A percentile compares a stretch with the other conserved stretches of the same genome.
Evolutionary conservation across 2,888 invertebrate genomes (phyloP).

Genomic region (Caenorhabditis drosophilae): DNA sequence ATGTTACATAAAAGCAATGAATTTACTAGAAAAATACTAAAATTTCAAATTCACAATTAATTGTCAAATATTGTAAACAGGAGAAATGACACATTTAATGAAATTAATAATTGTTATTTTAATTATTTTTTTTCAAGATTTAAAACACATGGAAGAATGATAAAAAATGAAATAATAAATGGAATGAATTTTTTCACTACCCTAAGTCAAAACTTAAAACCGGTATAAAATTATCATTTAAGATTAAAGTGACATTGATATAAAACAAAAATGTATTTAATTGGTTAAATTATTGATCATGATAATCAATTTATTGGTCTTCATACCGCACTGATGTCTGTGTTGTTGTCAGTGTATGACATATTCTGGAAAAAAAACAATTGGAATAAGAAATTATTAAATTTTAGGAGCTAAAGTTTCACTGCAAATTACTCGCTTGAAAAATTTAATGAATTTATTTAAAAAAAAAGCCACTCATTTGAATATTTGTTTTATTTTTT

Average conservation of each 20-base stretch:
- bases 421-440: not conserved
- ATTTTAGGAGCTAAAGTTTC: slow-evolving; percentile 2
- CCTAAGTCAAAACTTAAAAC: slow-evolving; percentile 2
- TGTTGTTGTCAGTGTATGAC: slow-evolving; percentile 22
- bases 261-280: not conserved
- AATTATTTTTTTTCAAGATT: no score
- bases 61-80: no score
- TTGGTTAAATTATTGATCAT: slow-evolving; percentile 1
- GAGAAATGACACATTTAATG: no score
- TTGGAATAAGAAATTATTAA: not conserved
- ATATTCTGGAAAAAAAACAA: slow-evolving; percentile 27
- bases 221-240: slow-evolving; percentile 5
- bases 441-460: no score
- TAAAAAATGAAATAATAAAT: not conserved
- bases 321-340: slow-evolving; percentile 26
- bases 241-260: no score
- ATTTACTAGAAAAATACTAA: no score
- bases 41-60: no score
- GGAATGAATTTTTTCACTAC: slow-evolving; percentile 2
- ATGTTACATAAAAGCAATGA: no score
- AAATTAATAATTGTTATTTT: no score
- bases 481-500: no score
- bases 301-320: not conserved
- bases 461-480: no score
- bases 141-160: no score